Percentiles rank a stretch among this genome's conserved stretches.
Evolutionary conservation across 2,888 invertebrate species (phyloP).

Genomic region (Mythimna impura): DNA sequence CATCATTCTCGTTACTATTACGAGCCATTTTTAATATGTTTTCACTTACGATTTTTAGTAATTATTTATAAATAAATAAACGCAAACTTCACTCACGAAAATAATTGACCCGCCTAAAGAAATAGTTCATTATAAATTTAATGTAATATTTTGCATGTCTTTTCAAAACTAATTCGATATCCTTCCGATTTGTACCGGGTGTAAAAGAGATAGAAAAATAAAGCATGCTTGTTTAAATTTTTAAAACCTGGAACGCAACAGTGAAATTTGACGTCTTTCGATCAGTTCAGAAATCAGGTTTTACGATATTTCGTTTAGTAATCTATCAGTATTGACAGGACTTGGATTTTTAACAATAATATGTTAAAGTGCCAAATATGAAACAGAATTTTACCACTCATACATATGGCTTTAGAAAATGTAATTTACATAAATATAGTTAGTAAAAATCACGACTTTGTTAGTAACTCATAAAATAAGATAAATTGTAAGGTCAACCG

Average conservation of each 20-base stretch:
- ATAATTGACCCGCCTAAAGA: slow-evolving; percentile 42
- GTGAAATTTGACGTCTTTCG: neutral
- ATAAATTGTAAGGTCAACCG: too few relatives aligned
- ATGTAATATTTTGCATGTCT: neutral
- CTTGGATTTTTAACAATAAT: too few relatives aligned
- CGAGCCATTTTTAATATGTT: slow-evolving; percentile 72
- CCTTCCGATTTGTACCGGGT: neutral
- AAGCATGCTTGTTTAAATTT: rapidly evolving
- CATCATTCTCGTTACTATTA: slow-evolving; percentile 78
- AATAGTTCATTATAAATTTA: neutral
- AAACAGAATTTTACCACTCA: too few relatives aligned
- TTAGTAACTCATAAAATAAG: too few relatives aligned
- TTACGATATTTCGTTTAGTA: too few relatives aligned
- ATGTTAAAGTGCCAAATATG: too few relatives aligned
- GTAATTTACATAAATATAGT: too few relatives aligned
- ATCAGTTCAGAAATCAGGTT: slow-evolving; percentile 24
- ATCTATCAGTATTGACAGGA: too few relatives aligned
- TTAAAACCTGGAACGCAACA: slow-evolving; percentile 16
- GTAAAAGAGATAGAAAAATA: neutral
- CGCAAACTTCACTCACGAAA: slow-evolving; percentile 8
- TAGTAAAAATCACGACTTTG: too few relatives aligned
- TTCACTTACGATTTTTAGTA: slow-evolving; percentile 43
- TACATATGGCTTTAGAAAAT: too few relatives aligned
- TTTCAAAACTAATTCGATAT: neutral
- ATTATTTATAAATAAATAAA: slow-evolving; percentile 33